Evolutionary conservation across 2,113 vertebrate genomes (phyloP), one percentile per base, ranked within the genome.

Genomic region (Chaetorhynchus papuensis): DNA sequence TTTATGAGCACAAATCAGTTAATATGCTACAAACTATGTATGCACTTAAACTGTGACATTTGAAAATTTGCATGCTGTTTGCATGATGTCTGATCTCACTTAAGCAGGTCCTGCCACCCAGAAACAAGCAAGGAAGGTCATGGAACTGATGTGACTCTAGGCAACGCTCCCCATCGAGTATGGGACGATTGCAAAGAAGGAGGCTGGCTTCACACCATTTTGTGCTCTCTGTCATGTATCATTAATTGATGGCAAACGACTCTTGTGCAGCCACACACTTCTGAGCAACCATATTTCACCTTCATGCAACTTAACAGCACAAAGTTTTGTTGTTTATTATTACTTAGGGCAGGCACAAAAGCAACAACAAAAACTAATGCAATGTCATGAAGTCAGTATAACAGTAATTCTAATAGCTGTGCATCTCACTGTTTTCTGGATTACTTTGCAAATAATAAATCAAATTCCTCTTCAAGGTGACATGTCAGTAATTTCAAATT

Each of bases 401-500:
- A 45, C 31, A 31, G 74, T 79, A 54, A 27, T 72, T 94, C 79
- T 56, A 74, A 39, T 0, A n/a, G 59, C 79, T 52, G 39, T 57
- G 13, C 33, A 35, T 88, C 78, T 95, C 45, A 11, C 71, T 78
- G 53, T 85, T 91, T 93, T 86, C 94, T 88, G 79, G 60, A 91
- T 94, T 92, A 86, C 68, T 95, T 93, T 89, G 76, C 87, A 95
- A 94, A 93, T 95, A 94, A 91, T 86, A 94, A 89, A 96, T 95
- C 69, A 83, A 93, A 90, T 90, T 96, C 75, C 24, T 93, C 50
- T 64, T 95, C 75, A 95, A 96, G 87, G 64, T 95, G 93, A 85
- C 72, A 91, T 49, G 64, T 75, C 83, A 84, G 89, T 97, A 95
- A 94, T 98, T 97, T 97, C 96, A 94, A 96, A 96, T 98, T 97